A percentile compares a stretch with the other conserved stretches of the same genome.
Conservation (phyloP, 2,888 invertebrate species). For the Hedya salicella region DNA sequence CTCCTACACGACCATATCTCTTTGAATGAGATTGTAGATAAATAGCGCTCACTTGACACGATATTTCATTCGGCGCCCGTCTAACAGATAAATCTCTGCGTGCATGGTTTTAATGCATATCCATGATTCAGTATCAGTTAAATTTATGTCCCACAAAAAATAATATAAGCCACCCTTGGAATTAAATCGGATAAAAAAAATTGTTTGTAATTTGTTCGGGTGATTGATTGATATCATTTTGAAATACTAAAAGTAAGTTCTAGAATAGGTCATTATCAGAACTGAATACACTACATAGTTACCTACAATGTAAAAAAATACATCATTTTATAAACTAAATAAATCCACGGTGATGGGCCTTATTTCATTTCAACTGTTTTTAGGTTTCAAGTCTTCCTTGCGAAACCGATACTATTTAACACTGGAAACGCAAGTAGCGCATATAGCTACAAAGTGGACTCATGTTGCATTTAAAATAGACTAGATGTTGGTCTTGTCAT, state of each 20-base stretch:
- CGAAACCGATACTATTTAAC: too few species aligned
- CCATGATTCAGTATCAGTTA: conserved; percentile 32
- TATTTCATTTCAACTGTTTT: too few species aligned
- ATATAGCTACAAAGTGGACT: too few species aligned
- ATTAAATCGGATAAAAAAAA: background rate
- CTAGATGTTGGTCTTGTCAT: too few species aligned
- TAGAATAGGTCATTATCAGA: too few species aligned
- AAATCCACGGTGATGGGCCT: too few species aligned
- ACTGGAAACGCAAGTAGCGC: too few species aligned
- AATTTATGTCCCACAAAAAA: conserved; percentile 36
- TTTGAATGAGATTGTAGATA: conserved; percentile 28
- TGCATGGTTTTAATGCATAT: conserved; percentile 19
- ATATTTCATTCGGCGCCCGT: conserved; percentile 20
- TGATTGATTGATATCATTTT: background rate
- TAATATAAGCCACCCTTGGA: conserved; percentile 9
- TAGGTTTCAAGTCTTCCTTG: too few species aligned
- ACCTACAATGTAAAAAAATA: too few species aligned
- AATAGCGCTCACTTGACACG: conserved; percentile 3
- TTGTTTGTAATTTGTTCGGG: conserved; percentile 1
- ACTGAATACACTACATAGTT: too few species aligned
- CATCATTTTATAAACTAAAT: too few species aligned
- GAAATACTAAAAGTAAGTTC: background rate
- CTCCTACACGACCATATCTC: conserved; percentile 16
- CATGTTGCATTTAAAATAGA: too few species aligned
- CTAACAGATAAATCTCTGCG: conserved; percentile 36